Base-by-base conservation (phyloP, 2,113 vertebrate species). In the Gobiocypris rarus region DNA sequence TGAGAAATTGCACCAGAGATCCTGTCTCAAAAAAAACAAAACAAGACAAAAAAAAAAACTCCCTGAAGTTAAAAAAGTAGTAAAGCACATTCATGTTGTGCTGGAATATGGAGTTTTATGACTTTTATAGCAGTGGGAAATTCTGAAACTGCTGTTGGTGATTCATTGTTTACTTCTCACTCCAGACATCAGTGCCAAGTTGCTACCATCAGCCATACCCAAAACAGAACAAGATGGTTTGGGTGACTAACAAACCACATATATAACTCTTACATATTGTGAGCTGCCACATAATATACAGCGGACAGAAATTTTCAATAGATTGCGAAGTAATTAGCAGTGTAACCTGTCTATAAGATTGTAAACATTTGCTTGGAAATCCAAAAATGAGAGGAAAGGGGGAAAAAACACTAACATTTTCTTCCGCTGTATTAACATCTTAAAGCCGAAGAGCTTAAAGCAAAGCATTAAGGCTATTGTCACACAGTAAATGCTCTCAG, bases 1-100 rank as follows among this genome's bases (percentile, higher is more conserved):
- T 48, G 79, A 8, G 67, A 19, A 89, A 87, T 58, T 88, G 86
- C 94, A 93, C n/a, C 58, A 77, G 69, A 50, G 54, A 8, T 9
- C 15, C 80, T 65, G 70, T 83, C 87, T 75, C 58, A 69, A 82
- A 71, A 48, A 81, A n/a, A n/a, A n/a, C n/a, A n/a, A n/a, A n/a
- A n/a, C n/a, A n/a, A n/a, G n/a, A n/a, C 43, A 50, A 84, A 52
- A 15, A 59, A 19, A 63, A 61, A 45, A 63, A 15, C 56, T 63
- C n/a, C 38, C 11, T 0, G 76, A 34, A 22, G 17, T 54, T 31
- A 34, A 34, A 34, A 54, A 86, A 81, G 61, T 82, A 61, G 15
- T 11, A 45, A 24, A 4, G n/a, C 10, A 58, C 56, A 41, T 67
- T 81, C 41, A 65, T 41, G 14, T 19, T n/a, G 9, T 19, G 15